phyloP scores from a whole-genome alignment of 2,113 vertebrate species.

The Manacus vitellinus region DNA sequence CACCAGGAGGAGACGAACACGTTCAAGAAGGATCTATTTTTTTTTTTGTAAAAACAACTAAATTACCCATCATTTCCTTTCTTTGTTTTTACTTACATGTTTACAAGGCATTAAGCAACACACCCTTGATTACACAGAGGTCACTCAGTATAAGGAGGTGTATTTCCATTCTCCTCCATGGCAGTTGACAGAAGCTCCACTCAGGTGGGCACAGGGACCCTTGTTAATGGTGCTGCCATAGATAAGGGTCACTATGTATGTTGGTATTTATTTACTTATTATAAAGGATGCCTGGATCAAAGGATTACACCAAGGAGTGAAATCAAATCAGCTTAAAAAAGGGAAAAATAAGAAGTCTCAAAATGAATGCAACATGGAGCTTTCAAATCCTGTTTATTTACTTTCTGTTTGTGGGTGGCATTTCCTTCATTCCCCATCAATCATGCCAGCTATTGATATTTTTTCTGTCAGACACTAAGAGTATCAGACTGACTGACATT shows the following conservation, averaged over 20 bases:
- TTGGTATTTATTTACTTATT: neutral
- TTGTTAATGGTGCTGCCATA: neutral
- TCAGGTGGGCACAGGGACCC: neutral
- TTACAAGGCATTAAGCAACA: neutral
- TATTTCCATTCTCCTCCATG: neutral
- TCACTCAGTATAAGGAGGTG: neutral
- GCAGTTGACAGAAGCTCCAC: neutral
- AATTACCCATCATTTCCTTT: neutral
- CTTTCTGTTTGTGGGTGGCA: neutral
- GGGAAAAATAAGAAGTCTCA: neutral
- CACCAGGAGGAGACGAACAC: neutral
- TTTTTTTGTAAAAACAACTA: neutral
- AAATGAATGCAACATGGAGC: neutral
- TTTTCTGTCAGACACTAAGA: conserved; percentile 4
- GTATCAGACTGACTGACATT: conserved; percentile 14
- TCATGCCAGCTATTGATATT: conserved; percentile 16
- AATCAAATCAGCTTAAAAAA: neutral
- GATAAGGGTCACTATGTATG: neutral
- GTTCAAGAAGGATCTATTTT: neutral
- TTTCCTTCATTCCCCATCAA: neutral
- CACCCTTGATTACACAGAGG: neutral
- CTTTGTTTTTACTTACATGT: neutral
- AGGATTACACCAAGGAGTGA: neutral
- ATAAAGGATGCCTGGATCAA: neutral
- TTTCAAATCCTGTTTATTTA: neutral